Percentiles rank a stretch among this genome's conserved stretches.
Evolutionary conservation across 2,113 vertebrate genomes (phyloP).

Genomic region (Hippocampus guttulatus): DNA sequence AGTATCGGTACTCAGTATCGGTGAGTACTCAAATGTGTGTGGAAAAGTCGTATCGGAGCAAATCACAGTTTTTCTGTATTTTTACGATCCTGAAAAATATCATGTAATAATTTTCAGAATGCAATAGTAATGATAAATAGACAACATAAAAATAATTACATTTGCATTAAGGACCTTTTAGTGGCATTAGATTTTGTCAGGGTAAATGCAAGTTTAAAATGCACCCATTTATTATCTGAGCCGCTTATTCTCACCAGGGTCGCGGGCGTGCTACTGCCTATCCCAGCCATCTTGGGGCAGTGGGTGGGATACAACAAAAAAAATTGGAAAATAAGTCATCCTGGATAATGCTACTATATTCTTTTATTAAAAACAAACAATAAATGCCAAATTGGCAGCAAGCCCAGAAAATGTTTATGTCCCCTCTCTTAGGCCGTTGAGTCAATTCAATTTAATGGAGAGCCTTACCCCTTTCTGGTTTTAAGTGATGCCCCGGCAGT

Average conservation of each 20-base stretch:
- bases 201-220: constrained; percentile 33
- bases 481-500: constrained; percentile 53
- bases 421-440: constrained; percentile 24
- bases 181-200: constrained; percentile 13
- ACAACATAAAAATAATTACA: background rate
- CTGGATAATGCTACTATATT: constrained; percentile 32
- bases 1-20: background rate
- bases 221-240: background rate
- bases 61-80: background rate
- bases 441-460: constrained; percentile 56
- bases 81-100: background rate
- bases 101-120: background rate
- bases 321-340: constrained; percentile 8
- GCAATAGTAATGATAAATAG: background rate
- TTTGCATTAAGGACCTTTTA: background rate
- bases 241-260: no score
- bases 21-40: background rate
- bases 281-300: no score
- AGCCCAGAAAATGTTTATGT: constrained; percentile 41
- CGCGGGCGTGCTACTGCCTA: no score
- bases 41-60: background rate
- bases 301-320: background rate
- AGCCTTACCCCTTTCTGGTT: constrained; percentile 26
- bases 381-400: constrained; percentile 44
- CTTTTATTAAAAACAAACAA: constrained; percentile 50